Conservation (phyloP, 2,797 vertebrate species). For the Paratrypauchen microcephalus region DNA sequence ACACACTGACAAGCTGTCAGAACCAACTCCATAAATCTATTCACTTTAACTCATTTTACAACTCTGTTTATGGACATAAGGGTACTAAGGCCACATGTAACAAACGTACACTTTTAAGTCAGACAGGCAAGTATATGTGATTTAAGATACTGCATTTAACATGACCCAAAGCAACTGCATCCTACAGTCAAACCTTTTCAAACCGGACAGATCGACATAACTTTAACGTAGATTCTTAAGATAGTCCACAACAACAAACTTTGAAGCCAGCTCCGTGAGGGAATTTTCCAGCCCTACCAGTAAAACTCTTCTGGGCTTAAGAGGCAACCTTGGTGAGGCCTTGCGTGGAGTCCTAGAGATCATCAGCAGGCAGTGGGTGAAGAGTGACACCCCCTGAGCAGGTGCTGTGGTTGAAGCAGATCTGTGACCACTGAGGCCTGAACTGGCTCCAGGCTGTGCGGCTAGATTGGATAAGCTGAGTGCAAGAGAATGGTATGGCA, state of each 20-base stretch:
- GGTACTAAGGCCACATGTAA: constrained; percentile 39
- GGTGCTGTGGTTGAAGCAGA: constrained; percentile 50
- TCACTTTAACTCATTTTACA: constrained; percentile 58
- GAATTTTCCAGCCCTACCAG: constrained; percentile 61
- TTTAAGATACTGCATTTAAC: constrained; percentile 5
- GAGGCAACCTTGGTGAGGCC: constrained; percentile 59
- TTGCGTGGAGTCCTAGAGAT: constrained; percentile 58
- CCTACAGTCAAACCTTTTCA: constrained; percentile 18
- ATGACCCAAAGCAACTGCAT: neutral
- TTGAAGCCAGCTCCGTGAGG: constrained; percentile 45
- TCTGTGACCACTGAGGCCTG: constrained; percentile 35
- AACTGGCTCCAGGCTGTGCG: constrained; percentile 45
- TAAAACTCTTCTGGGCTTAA: constrained; percentile 49
- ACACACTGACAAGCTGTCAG: constrained; percentile 52
- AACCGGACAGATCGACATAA: constrained; percentile 14
- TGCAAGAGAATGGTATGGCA: constrained; percentile 43
- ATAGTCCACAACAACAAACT: neutral
- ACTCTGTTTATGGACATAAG: constrained; percentile 42
- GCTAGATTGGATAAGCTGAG: constrained; percentile 58
- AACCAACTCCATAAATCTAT: constrained; percentile 59
- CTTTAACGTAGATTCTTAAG: neutral
- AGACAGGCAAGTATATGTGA: constrained; percentile 5
- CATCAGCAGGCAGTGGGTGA: constrained; percentile 61
- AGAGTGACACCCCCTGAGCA: constrained; percentile 68
- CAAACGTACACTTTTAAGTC: neutral